Conservation (phyloP, 2,113 vertebrate species). For the Verasper variegatus region DNA sequence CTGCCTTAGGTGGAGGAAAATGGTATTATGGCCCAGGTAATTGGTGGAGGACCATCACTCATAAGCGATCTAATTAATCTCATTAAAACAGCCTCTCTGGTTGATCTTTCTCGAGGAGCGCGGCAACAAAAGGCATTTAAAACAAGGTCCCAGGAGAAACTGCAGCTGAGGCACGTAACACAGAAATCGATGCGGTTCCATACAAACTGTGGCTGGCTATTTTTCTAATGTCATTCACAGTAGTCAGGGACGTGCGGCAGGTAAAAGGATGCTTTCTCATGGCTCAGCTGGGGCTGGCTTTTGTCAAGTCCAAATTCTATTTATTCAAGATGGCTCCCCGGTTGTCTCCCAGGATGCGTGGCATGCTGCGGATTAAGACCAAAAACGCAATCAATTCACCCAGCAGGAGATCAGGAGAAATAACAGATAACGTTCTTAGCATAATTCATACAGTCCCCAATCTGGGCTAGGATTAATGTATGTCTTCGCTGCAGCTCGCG, state of each 20-base stretch:
- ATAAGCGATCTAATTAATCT: constrained; percentile 78
- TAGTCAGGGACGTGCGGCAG: constrained; percentile 54
- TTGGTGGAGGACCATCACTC: constrained; percentile 78
- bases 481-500: constrained; percentile 42
- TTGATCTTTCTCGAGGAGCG: constrained; percentile 32
- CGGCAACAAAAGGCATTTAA: constrained; percentile 22
- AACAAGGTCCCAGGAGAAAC: constrained; percentile 45
- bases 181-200: constrained; percentile 48
- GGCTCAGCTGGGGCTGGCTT: constrained; percentile 79
- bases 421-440: constrained; percentile 78
- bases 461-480: constrained; percentile 78
- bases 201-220: constrained; percentile 53
- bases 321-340: constrained; percentile 79
- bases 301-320: constrained; percentile 79
- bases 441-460: constrained; percentile 79
- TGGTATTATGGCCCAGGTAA: constrained; percentile 74
- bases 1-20: constrained; percentile 65
- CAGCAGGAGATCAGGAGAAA: constrained; percentile 75
- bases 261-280: constrained; percentile 73
- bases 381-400: constrained; percentile 82
- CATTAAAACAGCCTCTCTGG: constrained; percentile 68
- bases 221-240: constrained; percentile 63
- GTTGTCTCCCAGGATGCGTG: constrained; percentile 73
- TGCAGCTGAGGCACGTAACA: constrained; percentile 19
- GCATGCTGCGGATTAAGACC: constrained; percentile 78